Conservation (phyloP, 2,113 vertebrate genomes). For the Ciconia boyciana region DNA sequence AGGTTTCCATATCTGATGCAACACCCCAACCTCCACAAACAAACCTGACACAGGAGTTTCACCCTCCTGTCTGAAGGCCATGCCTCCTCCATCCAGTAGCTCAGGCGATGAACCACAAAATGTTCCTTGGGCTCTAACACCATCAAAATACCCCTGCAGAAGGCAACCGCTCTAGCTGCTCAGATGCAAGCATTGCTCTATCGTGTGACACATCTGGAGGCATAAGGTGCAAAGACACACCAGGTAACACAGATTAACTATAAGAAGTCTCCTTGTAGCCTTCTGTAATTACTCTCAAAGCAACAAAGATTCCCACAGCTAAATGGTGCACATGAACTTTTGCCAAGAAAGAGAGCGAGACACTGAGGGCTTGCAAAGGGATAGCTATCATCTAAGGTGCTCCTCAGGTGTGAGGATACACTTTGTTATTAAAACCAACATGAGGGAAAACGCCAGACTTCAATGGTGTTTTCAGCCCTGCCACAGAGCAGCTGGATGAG, state of each 20-base stretch:
- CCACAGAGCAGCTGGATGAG: accelerated
- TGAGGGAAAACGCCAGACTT: neutral
- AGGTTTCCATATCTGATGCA: neutral
- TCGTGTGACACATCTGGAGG: accelerated
- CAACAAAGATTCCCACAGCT: neutral
- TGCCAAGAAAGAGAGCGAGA: neutral
- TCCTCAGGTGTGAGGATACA: neutral
- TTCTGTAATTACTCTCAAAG: neutral
- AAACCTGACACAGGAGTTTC: neutral
- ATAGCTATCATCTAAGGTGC: neutral
- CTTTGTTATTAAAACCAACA: neutral
- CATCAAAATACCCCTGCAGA: neutral
- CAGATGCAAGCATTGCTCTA: neutral
- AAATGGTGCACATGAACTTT: accelerated
- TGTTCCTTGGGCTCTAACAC: accelerated
- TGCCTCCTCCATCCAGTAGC: neutral
- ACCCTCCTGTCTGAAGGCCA: neutral
- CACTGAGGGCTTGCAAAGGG: neutral
- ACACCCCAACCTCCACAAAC: too few species aligned
- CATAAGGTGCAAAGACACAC: neutral
- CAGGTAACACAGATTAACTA: neutral
- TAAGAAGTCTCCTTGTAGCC: neutral
- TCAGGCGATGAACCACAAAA: neutral
- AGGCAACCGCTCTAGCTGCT: neutral
- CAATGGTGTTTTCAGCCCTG: neutral